These are phyloP conservation scores for Eurytoma californica DNA, from an alignment of 2,888 invertebrate species.

Conservation along the genomic window DNA sequence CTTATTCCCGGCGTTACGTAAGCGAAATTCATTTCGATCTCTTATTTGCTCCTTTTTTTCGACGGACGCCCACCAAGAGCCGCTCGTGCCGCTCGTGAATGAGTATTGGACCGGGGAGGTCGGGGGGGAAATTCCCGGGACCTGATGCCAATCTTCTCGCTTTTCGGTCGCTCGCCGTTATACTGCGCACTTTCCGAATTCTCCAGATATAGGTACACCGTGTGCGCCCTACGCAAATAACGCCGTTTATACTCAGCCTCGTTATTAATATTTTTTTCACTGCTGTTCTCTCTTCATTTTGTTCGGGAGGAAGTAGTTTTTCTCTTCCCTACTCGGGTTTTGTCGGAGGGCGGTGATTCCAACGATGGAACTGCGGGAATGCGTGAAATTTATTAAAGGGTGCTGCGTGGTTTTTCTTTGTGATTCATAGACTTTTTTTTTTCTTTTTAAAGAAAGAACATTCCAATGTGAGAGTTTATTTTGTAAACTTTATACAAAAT, in stretches of 20 bases:
- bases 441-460: no score
- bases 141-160: neutral
- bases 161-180: no score
- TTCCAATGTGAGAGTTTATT: no score
- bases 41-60: constrained; percentile 9
- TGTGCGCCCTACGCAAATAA: neutral
- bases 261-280: neutral
- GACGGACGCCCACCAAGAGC: neutral
- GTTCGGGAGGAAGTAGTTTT: neutral
- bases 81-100: constrained; percentile 23
- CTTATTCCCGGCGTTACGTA: constrained; percentile 13
- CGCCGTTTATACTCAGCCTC: neutral
- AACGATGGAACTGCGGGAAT: no score
- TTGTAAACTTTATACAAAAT: no score
- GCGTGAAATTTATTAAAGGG: no score
- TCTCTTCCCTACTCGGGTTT: neutral
- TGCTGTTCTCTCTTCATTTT: neutral
- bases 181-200: no score
- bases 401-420: no score
- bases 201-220: neutral
- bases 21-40: constrained; percentile 36
- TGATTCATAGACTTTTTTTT: no score
- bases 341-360: no score
- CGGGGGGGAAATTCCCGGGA: neutral
- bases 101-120: neutral